phyloP scores from a whole-genome alignment of 2,113 vertebrate genomes.

The Pituophis catenifer region DNA sequence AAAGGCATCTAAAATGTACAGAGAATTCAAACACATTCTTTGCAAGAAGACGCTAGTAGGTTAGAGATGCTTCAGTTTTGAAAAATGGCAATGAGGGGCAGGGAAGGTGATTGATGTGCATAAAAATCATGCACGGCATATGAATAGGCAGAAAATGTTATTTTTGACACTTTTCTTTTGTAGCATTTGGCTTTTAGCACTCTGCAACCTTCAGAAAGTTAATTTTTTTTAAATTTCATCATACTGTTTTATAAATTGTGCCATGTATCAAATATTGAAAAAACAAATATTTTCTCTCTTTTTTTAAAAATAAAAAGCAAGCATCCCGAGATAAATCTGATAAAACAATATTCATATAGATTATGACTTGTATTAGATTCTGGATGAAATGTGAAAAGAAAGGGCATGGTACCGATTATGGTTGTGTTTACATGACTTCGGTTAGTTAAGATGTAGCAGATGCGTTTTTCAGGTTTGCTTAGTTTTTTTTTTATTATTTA shows the following conservation, averaged over 20 bases:
- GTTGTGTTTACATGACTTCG: neutral
- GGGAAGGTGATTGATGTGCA: neutral
- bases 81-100: neutral
- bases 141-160: neutral
- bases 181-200: neutral
- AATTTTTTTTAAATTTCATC: neutral
- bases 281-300: neutral
- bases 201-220: neutral
- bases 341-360: neutral
- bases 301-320: neutral
- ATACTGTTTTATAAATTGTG: neutral
- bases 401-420: neutral
- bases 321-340: conserved; percentile 9
- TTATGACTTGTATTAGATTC: conserved; percentile 12
- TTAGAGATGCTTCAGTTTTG: neutral
- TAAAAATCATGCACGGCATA: neutral
- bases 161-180: neutral
- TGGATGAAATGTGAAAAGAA: conserved; percentile 28
- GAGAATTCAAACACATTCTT: neutral
- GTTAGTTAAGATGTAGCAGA: neutral
- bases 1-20: neutral
- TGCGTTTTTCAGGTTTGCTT: neutral
- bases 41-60: neutral
- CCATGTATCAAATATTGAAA: neutral
- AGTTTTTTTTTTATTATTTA: neutral